These are phyloP conservation scores for Hepsetus odoe DNA, from an alignment of 2,113 vertebrate genomes.

Conservation along the genomic window DNA sequence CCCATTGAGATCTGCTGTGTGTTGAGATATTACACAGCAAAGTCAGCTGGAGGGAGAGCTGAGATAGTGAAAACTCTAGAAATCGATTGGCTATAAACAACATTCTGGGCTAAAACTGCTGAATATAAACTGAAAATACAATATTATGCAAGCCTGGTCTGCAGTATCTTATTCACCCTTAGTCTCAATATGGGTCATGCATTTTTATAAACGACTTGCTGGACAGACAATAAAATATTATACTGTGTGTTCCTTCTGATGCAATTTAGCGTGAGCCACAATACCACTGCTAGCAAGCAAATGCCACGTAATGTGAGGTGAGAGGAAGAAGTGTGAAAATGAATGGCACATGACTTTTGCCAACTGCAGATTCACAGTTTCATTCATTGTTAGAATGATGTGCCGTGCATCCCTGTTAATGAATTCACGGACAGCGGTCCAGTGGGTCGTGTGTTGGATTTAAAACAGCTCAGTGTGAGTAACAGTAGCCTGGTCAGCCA, in stretches of 20 bases:
- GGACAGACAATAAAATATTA: no score
- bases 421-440: no score
- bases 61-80: not conserved
- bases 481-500: slow-evolving; percentile 4
- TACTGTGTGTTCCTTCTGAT: not conserved
- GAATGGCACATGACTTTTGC: no score
- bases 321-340: not conserved
- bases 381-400: no score
- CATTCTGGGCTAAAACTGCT: not conserved
- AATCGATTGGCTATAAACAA: not conserved
- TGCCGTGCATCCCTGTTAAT: not conserved
- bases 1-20: not conserved
- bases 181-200: no score
- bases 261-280: not conserved
- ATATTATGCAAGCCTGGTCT: no score
- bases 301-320: not conserved
- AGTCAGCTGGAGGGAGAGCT: not conserved
- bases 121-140: not conserved
- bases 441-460: not conserved
- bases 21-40: not conserved
- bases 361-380: no score
- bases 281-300: slow-evolving; percentile 1
- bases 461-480: not conserved
- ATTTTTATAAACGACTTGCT: no score
- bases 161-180: no score